Evolutionary conservation across 2,797 vertebrate genomes (phyloP).

Genomic region (Spheniscus humboldti): DNA sequence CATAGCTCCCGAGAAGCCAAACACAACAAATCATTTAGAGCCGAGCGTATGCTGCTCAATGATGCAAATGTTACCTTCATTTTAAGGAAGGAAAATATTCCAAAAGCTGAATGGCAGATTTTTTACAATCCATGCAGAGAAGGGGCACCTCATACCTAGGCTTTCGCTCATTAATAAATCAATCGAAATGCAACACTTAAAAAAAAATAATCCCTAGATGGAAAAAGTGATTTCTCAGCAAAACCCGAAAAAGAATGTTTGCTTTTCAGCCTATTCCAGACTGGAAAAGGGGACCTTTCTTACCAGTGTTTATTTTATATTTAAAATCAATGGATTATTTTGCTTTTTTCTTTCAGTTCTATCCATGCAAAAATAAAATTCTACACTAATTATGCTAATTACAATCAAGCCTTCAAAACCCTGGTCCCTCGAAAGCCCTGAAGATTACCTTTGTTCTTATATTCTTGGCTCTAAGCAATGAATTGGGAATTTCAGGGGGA

Average conservation of each 20-base stretch:
- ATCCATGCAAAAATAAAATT: conserved; percentile 48
- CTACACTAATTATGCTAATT: conserved; percentile 49
- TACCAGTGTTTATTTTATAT: conserved; percentile 54
- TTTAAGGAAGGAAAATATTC: conserved; percentile 31
- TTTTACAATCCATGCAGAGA: neutral
- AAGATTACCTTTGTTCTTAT: conserved; percentile 12
- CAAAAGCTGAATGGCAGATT: neutral
- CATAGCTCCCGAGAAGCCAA: neutral
- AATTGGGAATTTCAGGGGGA: neutral
- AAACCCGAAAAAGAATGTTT: conserved; percentile 31
- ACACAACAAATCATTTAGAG: conserved; percentile 33
- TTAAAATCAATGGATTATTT: conserved; percentile 53
- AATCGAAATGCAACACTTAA: conserved; percentile 10
- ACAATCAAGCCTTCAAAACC: conserved; percentile 5
- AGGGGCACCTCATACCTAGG: neutral
- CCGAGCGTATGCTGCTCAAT: neutral
- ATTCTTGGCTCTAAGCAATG: neutral
- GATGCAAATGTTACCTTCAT: conserved; percentile 20
- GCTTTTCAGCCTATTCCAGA: conserved; percentile 22
- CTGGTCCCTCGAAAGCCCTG: conserved; percentile 10
- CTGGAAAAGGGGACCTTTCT: conserved; percentile 53
- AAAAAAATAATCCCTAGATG: conserved; percentile 39
- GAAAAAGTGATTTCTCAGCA: conserved; percentile 63
- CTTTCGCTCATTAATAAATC: conserved; percentile 37
- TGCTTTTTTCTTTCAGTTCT: neutral